Base-by-base conservation (phyloP, 1,140 invertebrate genomes). In the Hormaphis cornu region DNA sequence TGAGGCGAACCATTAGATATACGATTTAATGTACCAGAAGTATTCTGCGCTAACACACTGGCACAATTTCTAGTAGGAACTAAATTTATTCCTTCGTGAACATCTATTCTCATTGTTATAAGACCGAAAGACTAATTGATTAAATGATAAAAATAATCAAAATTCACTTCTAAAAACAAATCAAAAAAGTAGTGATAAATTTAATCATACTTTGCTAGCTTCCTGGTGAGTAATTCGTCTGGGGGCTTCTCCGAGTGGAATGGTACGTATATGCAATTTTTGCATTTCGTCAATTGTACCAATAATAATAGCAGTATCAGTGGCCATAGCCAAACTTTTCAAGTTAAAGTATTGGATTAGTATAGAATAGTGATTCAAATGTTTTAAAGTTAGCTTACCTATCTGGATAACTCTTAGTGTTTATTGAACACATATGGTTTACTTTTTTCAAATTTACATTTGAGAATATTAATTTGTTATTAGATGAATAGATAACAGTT, bases 251-350 rank as follows among this genome's bases (percentile, higher is more conserved):
- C 91, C 90, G 1, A 99, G 79, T 0, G 91, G 91, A 28, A 99
- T 91, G 1, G 95, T 97, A 40, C 95, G 81, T 72, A 98, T 98
- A 77, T 98, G 96, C 28, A 98, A 78, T 77, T 98, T 98, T 79
- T 98, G 95, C 73, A 98, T 98, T 80, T 98, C 95, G 81, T 98
- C 96, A 74, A 99, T 98, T 0, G 95, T 98, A 37, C 97, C 97
- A 76, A 99, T 93, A 1, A 95, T 94, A 0, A 99, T 86, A 0
- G 90, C 90, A 74, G 85, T 90, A 75, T 97, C 94, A 24, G 93
- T 98, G 0, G 95, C 90, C 63, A 99, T 79, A 16, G 95, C 95
- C 76, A 99, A 85, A 80, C 93, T 91, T 76, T 69, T 50, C 5
- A 40, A 58, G 40, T 24, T 9, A 40, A 58, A 0, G 40, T n/a